phyloP scores from a whole-genome alignment of 92 coral and sea anemone species.

The Galaxea fascicularis region DNA sequence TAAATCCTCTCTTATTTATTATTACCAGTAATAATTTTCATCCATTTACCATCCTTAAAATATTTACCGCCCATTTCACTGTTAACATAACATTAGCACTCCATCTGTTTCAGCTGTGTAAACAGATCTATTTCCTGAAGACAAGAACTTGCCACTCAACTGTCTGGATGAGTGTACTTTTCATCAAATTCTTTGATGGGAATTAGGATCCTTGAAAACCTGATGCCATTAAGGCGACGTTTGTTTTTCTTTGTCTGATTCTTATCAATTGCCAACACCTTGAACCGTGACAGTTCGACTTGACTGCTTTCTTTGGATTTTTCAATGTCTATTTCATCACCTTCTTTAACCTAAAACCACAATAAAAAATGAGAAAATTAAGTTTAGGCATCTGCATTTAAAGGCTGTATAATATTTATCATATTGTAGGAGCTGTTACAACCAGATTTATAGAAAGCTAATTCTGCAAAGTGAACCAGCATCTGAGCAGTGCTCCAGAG shows the following conservation, averaged over 20 bases:
- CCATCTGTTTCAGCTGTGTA: too few species aligned
- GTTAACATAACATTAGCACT: neutral
- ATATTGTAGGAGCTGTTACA: too few species aligned
- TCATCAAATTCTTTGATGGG: slow-evolving; percentile 53
- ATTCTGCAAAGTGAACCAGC: too few species aligned
- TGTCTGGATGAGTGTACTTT: slow-evolving; percentile 26
- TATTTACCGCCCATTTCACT: too few species aligned
- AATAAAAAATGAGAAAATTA: neutral
- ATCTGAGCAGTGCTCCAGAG: too few species aligned
- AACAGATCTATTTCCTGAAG: too few species aligned
- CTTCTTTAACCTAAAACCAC: slow-evolving; percentile 46
- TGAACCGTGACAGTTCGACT: slow-evolving; percentile 55
- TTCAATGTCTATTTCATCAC: slow-evolving; percentile 59
- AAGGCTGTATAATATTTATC: too few species aligned
- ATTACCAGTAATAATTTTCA: too few species aligned
- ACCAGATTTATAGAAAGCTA: too few species aligned
- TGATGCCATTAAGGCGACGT: slow-evolving; percentile 56
- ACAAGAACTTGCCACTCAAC: neutral
- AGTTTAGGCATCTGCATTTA: too few species aligned
- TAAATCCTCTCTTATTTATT: too few species aligned
- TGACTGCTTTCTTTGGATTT: slow-evolving; percentile 40
- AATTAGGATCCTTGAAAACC: slow-evolving; percentile 54
- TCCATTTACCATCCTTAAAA: too few species aligned
- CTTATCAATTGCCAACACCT: slow-evolving; percentile 55
- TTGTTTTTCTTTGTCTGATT: slow-evolving; percentile 76